These are phyloP conservation scores for Ethmia dodecea DNA, from an alignment of 2,888 invertebrate species.

Conservation along the genomic window DNA sequence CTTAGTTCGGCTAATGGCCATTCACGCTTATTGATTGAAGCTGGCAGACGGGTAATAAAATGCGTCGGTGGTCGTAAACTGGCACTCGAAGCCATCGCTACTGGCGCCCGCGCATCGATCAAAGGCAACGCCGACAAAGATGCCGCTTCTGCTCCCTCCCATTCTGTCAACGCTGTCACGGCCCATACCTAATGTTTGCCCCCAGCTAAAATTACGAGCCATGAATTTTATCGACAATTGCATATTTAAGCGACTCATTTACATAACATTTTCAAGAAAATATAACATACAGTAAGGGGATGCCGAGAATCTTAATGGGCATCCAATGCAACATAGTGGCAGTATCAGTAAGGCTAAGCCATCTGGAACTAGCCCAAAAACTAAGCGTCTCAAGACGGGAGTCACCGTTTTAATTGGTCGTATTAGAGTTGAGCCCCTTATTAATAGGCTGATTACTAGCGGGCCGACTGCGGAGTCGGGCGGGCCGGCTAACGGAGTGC, in stretches of 20 bases:
- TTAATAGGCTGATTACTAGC: slow-evolving; percentile 75
- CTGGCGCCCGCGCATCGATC: slow-evolving; percentile 66
- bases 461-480: slow-evolving; percentile 27
- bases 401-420: slow-evolving; percentile 73
- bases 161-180: slow-evolving; percentile 71
- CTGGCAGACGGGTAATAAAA: slow-evolving; percentile 61
- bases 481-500: not conserved
- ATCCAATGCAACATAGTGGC: slow-evolving; percentile 22
- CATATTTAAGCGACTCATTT: slow-evolving; percentile 55
- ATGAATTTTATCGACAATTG: slow-evolving; percentile 55
- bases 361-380: slow-evolving; percentile 72
- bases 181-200: slow-evolving; percentile 54
- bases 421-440: slow-evolving; percentile 69
- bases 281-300: slow-evolving; percentile 28
- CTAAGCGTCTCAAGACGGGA: slow-evolving; percentile 68
- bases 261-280: slow-evolving; percentile 48
- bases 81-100: slow-evolving; percentile 58
- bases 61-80: slow-evolving; percentile 65
- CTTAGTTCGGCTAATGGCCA: slow-evolving; percentile 41
- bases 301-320: slow-evolving; percentile 26
- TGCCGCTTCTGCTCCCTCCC: slow-evolving; percentile 45
- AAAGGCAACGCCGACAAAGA: slow-evolving; percentile 64
- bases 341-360: slow-evolving; percentile 55
- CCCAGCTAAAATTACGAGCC: slow-evolving; percentile 58
- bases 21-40: slow-evolving; percentile 55